Evolutionary conservation across 2,888 invertebrate genomes (phyloP), one percentile per base, ranked within the genome.

Genomic region (Pyrrhosoma nymphula): DNA sequence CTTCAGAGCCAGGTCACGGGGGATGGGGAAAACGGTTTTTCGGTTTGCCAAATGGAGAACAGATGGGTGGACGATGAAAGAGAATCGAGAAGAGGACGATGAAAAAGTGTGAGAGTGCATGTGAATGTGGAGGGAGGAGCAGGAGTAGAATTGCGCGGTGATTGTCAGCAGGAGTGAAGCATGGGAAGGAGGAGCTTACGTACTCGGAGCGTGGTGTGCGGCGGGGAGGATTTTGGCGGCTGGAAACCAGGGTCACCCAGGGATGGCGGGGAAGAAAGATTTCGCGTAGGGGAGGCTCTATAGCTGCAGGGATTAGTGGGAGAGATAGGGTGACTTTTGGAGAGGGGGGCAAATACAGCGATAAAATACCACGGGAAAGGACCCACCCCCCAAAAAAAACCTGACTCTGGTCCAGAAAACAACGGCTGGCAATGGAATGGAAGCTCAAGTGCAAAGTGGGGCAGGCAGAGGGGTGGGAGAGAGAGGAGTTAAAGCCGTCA

Each of bases 391-490:
- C 30, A 35, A 82, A 35, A 75, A 30, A 35, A n/a, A 8, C 18
- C 82, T n/a, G 16, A 1, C 82, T 4, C 47, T 8, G 26, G 82
- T 82, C 82, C 82, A 82, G 82, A 82, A 82, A 82, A 82, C 82
- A 82, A 82, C 30, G 82, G 82, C 82, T 35, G 82, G 30, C 6
- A 82, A 35, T 35, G 35, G 35, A 35, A 82, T 82, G 82, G 82
- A 82, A 82, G 82, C 82, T 82, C 82, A 82, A 82, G 82, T 16
- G 35, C 82, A 82, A 82, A 82, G 82, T 82, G 82, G 82, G 82
- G 82, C 82, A 82, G 82, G 47, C 47, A 47, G 47, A 47, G n/a
- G n/a, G n/a, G 2, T 47, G 47, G 47, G 47, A 35, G 35, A 35
- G n/a, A 26, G 26, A 10, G 69, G 26, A 10, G 69, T 16, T 26